These are phyloP conservation scores for Pogonus chalceus DNA, from an alignment of 1,140 invertebrate genomes.

Conservation along the genomic window DNA sequence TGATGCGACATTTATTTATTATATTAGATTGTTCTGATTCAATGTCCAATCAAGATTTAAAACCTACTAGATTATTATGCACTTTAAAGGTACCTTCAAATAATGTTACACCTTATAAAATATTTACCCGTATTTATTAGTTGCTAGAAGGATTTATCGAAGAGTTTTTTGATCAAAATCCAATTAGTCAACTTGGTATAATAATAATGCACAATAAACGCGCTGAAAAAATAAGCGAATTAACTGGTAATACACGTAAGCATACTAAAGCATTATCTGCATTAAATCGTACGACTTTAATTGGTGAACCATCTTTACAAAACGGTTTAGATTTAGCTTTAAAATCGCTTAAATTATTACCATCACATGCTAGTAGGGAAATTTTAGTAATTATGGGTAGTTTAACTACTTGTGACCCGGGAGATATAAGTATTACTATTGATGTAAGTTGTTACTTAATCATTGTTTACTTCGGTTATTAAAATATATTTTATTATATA, in stretches of 20 bases:
- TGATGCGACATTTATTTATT: conserved; percentile 91
- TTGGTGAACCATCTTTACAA: conserved; percentile 89
- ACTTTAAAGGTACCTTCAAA: conserved; percentile 62
- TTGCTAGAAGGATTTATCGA: conserved; percentile 88
- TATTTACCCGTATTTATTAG: conserved; percentile 40
- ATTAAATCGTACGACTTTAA: conserved; percentile 48
- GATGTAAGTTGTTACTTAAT: too few species aligned
- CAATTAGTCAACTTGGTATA: conserved; percentile 92
- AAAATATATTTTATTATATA: conserved; percentile 40
- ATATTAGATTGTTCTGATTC: conserved; percentile 87
- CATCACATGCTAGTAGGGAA: conserved; percentile 87
- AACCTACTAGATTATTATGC: conserved; percentile 85
- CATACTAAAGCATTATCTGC: conserved; percentile 58
- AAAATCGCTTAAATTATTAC: conserved; percentile 78
- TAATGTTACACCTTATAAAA: conserved; percentile 2
- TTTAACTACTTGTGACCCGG: conserved; percentile 92
- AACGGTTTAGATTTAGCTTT: conserved; percentile 85
- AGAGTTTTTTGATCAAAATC: conserved; percentile 98
- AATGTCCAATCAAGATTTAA: conserved; percentile 90
- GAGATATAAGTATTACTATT: conserved; percentile 82
- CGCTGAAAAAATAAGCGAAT: conserved; percentile 82
- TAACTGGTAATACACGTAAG: conserved; percentile 76
- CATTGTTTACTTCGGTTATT: too few species aligned
- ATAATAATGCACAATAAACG: conserved; percentile 87
- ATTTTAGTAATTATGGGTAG: conserved; percentile 86